Evolutionary conservation across 2,113 vertebrate species (phyloP).

Genomic region (Anolis sagrei): DNA sequence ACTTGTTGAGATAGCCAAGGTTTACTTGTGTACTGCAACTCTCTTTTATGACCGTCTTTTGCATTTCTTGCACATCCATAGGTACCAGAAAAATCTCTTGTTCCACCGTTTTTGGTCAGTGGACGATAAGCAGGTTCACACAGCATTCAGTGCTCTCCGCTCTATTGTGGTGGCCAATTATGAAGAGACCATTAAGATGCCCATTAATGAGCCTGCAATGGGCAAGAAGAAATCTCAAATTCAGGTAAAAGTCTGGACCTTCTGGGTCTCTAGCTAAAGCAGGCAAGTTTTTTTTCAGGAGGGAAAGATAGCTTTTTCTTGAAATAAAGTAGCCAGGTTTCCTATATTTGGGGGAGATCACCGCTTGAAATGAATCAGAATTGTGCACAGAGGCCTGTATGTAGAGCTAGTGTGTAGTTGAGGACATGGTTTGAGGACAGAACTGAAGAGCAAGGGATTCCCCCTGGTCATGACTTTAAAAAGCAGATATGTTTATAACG

Average conservation of each 20-base stretch:
- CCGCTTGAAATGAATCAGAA: background rate
- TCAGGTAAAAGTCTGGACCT: constrained; percentile 73
- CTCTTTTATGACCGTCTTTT: too few species aligned
- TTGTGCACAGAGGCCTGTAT: background rate
- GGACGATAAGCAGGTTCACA: constrained; percentile 95
- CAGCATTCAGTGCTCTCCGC: constrained; percentile 90
- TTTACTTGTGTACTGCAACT: background rate
- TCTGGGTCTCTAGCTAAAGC: background rate
- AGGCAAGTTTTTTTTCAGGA: background rate
- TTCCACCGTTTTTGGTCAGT: constrained; percentile 99
- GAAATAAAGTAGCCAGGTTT: background rate
- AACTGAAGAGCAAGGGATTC: too few species aligned
- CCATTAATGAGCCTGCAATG: constrained; percentile 91
- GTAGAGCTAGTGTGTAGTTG: background rate
- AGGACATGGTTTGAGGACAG: too few species aligned
- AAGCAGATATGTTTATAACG: too few species aligned
- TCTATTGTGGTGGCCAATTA: constrained; percentile 95
- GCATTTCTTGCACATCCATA: constrained; percentile 48
- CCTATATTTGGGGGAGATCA: background rate
- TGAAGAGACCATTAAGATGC: constrained; percentile 96
- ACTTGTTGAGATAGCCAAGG: background rate
- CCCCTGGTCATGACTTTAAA: too few species aligned
- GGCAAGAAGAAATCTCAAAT: constrained; percentile 95
- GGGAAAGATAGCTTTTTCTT: too few species aligned
- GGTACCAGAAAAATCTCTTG: constrained; percentile 92